Base-by-base conservation (phyloP, 1,140 invertebrate species). In the Zaprionus gabonicus region DNA sequence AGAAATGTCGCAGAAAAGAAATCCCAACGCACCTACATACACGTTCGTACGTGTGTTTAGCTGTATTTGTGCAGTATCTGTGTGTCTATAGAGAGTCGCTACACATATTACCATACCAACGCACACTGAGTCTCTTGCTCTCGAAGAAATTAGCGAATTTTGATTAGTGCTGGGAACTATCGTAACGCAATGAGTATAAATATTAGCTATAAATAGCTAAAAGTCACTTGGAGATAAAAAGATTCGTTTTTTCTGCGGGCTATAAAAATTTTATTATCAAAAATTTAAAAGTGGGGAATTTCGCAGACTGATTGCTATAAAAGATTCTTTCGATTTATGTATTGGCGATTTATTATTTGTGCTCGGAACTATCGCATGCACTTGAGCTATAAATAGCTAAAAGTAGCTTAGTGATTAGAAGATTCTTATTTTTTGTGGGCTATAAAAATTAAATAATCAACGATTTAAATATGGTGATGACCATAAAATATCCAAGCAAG, bases 1-100 rank as follows among this genome's bases (percentile, higher is more conserved):
- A 58, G 70, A 71, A 51, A 64, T 75, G 58, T 74, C 66, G 46
- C 67, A 62, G 44, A 63, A 70, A 70, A 56, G 67, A 75, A 71
- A 71, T 56, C 65, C 25, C 20, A 59, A 17, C 28, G n/a, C n/a
- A 55, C 17, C 23, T 2, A 23, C 55, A 55, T n/a, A 63, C 13
- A 53, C 13, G 28, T 34, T 34, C 31, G 9, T 55, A 23, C 20
- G 20, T 25, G 17, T 36, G 3, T 36, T 38, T 31, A 53, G 34
- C 31, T 25, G 5, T 38, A 15, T 38, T 12, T 38, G 12, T 38
- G 36, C 36, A 15, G 4, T 46, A 46, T 46, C 41, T 46, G 41
- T 46, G n/a, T 46, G 41, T 46, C 41, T 44, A 44, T 34, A 10
- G 31, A 34, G 31, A 34, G 31, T 10, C 2, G 9, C 31, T 3